Base-by-base conservation (phyloP, 2,113 vertebrate species). In the Clarias macrocephalus region DNA sequence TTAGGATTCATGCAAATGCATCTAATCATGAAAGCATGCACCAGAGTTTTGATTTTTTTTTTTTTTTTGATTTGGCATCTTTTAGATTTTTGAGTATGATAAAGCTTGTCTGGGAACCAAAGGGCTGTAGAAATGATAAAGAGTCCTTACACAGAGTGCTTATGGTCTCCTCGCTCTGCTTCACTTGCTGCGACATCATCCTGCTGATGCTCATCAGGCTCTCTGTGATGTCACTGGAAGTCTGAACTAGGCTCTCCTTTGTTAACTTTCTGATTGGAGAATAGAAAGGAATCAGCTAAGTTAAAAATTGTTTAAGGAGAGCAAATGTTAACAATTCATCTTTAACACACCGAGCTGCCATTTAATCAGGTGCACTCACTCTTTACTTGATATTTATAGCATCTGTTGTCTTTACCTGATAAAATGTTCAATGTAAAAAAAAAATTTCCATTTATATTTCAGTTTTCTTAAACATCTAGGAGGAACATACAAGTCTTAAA, bases 171-270 rank as follows among this genome's bases (percentile, higher is more conserved):
- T 98, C 96, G 0, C 97, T 99, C 94, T 99, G 98, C 91, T 96
- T 95, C 57, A 99, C 98, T 90, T 98, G 97, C 94, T 99, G 97
- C 0, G 98, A 95, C 98, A 99, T 99, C 98, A 98, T 97, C 88
- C 98, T 96, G 91, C 98, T 98, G 94, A 99, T 97, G 87, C 95
- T 95, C 97, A 99, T 99, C 75, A 99, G 95, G 56, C 94, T 99
- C 94, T 99, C 97, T 0, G 98, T 99, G 90, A 99, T 98, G 92
- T 93, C 91, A 80, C 97, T 97, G 68, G 96, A 94, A 0, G 96
- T 97, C 93, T 99, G 96, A 70, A 96, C 97, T 91, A 99, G 90
- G 72, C 94, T 96, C 89, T 98, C 97, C 93, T 99, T 99, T 3
- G 96, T 96, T 82, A 95, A 94, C 92, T 98, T 99, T 87, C 95